Base-by-base conservation (phyloP, 2,888 invertebrate genomes). In the Drosophila cyrtoloma region DNA sequence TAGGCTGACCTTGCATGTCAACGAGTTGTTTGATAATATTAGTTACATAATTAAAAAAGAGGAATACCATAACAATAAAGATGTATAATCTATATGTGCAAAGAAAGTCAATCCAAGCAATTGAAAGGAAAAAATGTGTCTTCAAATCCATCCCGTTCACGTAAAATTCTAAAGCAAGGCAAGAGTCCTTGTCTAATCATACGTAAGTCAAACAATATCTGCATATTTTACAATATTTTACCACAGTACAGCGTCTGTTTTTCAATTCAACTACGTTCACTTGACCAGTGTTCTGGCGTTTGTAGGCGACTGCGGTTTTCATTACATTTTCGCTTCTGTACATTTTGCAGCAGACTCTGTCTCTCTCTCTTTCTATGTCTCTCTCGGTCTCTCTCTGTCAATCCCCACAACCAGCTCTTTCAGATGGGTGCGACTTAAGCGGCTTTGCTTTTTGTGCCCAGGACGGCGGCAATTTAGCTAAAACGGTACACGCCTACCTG, bases 401-500 rank as follows among this genome's bases (percentile, higher is more conserved):
- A 32, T n/a, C n/a, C 28, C 61, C 26, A 6, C 37, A 26, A 66
- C 58, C 32, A 63, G 35, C 78, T 53, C 71, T 71, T 71, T 73
- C 35, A 71, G 55, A 37, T 77, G 65, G 80, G 70, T 82, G 80
- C 77, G 79, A 89, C 87, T 90, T 90, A 90, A 87, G 82, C 82
- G 87, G 87, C 86, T 90, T 86, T 84, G 71, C 78, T 81, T 79
- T 81, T 77, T 74, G 76, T 71, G 74, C 66, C 65, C 83, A 79
- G 86, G 90, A 85, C 79, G 84, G 81, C 72, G 82, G 87, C 91
- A 87, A 87, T 87, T 87, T 87, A 79, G 87, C 87, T 90, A 89
- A 87, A 90, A 87, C 82, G 82, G 84, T 82, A 66, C 76, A 90
- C 91, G 87, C 90, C 87, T 89, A 90, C 87, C 90, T 84, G 79